phyloP scores from a whole-genome alignment of 2,888 invertebrate species.

The Synanthedon myopaeformis region DNA sequence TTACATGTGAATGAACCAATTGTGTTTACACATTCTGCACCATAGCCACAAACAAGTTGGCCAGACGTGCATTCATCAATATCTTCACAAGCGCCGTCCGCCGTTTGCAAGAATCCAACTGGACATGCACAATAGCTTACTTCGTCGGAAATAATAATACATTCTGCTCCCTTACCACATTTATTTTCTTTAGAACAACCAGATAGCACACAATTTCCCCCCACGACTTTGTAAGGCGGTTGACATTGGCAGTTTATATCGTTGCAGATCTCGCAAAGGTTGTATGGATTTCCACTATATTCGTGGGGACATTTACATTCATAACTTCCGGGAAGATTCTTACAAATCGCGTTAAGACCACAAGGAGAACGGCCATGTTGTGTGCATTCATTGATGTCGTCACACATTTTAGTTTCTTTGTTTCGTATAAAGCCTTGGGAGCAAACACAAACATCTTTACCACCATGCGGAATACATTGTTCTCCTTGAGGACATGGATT shows the following conservation, averaged over 20 bases:
- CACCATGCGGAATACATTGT: constrained; percentile 85
- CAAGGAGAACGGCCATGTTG: constrained; percentile 84
- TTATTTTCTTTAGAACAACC: constrained; percentile 84
- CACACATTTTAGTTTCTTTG: constrained; percentile 78
- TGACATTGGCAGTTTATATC: constrained; percentile 88
- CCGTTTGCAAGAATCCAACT: constrained; percentile 81
- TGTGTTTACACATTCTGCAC: constrained; percentile 86
- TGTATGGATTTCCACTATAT: constrained; percentile 91
- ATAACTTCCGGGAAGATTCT: constrained; percentile 92
- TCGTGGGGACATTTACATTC: constrained; percentile 91
- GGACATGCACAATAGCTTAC: constrained; percentile 95
- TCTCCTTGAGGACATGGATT: constrained; percentile 88
- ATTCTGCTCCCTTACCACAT: constrained; percentile 89
- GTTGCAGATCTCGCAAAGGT: constrained; percentile 86
- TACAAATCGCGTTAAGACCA: constrained; percentile 90
- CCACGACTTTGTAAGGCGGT: constrained; percentile 85
- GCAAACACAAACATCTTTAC: constrained; percentile 89
- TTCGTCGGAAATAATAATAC: constrained; percentile 89
- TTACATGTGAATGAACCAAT: constrained; percentile 83
- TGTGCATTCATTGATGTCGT: constrained; percentile 88
- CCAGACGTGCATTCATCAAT: constrained; percentile 86
- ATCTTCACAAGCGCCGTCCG: constrained; percentile 87
- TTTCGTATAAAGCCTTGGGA: constrained; percentile 88
- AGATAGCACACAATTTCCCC: constrained; percentile 86
- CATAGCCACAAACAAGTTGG: constrained; percentile 83